Evolutionary conservation across 2,888 invertebrate species (phyloP).

Genomic region (Acheta domesticus): DNA sequence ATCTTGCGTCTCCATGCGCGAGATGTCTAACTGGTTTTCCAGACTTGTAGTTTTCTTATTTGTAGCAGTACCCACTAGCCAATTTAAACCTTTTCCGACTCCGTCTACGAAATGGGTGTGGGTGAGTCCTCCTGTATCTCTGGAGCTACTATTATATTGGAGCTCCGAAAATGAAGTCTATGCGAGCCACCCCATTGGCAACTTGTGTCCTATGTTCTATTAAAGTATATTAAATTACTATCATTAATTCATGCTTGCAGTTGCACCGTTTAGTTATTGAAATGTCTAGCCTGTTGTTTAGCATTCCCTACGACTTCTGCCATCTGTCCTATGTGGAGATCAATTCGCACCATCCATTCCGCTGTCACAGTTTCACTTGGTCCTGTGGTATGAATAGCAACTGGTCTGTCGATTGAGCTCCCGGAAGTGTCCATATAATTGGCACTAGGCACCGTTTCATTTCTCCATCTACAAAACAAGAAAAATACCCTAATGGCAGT

Average conservation of each 20-base stretch:
- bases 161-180: background rate
- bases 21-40: background rate
- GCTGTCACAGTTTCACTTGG: background rate
- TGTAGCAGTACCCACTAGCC: background rate
- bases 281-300: too few species aligned
- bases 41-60: background rate
- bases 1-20: background rate
- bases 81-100: background rate
- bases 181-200: background rate
- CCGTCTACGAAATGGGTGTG: background rate
- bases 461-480: background rate
- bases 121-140: background rate
- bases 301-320: background rate
- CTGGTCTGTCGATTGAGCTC: background rate
- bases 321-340: background rate
- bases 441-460: background rate
- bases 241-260: too few species aligned
- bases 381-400: background rate
- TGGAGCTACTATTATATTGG: background rate
- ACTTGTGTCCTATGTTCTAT: background rate
- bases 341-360: background rate
- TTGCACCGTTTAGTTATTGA: too few species aligned
- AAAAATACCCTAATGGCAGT: background rate
- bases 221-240: background rate
- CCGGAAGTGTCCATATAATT: background rate